These are phyloP conservation scores for Sebastes goodei DNA, from an alignment of 2,797 vertebrate species.

Conservation along the genomic window DNA sequence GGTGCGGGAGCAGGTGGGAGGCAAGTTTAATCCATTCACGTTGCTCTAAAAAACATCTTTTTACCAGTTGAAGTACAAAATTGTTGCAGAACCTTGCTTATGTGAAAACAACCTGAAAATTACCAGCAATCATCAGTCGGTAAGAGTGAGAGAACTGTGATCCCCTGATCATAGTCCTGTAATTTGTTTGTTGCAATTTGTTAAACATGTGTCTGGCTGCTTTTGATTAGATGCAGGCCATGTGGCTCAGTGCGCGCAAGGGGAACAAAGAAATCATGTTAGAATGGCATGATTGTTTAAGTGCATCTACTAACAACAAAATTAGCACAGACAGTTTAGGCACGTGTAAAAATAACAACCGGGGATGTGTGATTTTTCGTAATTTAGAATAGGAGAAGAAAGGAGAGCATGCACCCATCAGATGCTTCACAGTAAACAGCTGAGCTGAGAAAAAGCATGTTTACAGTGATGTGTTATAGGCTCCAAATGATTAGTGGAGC, in stretches of 20 bases:
- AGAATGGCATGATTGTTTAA: conserved; percentile 43
- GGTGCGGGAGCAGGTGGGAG: neutral
- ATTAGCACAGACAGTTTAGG: conserved; percentile 51
- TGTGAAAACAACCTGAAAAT: conserved; percentile 32
- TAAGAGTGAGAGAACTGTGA: conserved; percentile 15
- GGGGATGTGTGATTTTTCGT: neutral
- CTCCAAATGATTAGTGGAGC: neutral
- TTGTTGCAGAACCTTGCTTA: conserved; percentile 20
- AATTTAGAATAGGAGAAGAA: neutral
- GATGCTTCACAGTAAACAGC: neutral
- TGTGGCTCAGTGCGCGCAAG: conserved; percentile 29
- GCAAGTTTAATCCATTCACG: neutral
- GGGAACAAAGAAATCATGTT: conserved; percentile 58
- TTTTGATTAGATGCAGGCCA: conserved; percentile 70
- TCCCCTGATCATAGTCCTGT: conserved; percentile 44
- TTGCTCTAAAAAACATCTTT: neutral
- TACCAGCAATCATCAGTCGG: conserved; percentile 41
- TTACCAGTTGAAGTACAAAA: neutral
- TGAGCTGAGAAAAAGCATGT: neutral
- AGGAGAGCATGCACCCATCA: neutral
- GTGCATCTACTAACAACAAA: conserved; percentile 27
- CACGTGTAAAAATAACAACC: conserved; percentile 44
- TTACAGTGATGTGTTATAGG: neutral
- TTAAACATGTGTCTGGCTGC: conserved; percentile 24
- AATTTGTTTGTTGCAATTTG: neutral